Evolutionary conservation across 2,113 vertebrate species (phyloP).

Genomic region (Sminthopsis crassicaudata): DNA sequence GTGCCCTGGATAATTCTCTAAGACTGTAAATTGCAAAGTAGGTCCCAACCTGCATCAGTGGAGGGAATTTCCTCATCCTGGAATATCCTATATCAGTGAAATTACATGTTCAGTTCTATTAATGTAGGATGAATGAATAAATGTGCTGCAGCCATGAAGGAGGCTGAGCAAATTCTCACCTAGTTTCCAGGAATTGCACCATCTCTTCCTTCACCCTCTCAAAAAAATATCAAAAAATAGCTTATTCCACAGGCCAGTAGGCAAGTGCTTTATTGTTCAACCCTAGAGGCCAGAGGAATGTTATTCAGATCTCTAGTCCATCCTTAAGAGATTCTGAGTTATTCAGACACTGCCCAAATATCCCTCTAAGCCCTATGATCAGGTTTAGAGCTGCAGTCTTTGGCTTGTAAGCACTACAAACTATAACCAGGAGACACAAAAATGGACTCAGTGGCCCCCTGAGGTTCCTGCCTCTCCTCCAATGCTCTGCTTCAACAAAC

Average conservation of each 20-base stretch:
- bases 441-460: neutral
- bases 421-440: neutral
- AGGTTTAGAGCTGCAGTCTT: neutral
- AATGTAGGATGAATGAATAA: neutral
- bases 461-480: neutral
- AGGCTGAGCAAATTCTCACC: neutral
- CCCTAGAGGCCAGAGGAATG: neutral
- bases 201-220: neutral
- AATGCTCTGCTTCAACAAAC: slow-evolving; percentile 6
- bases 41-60: neutral
- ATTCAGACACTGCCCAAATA: neutral
- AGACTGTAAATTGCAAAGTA: neutral
- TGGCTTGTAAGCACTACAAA: neutral
- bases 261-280: neutral
- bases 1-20: neutral
- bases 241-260: neutral
- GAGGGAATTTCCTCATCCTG: neutral
- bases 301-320: neutral
- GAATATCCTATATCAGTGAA: neutral
- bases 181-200: neutral
- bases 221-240: neutral
- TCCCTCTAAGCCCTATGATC: neutral
- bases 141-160: neutral
- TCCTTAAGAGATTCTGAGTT: neutral
- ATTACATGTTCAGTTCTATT: neutral